Evolutionary conservation across 2,113 vertebrate genomes (phyloP), one percentile per base, ranked within the genome.

Genomic region (Chamaetylas fuelleborni): DNA sequence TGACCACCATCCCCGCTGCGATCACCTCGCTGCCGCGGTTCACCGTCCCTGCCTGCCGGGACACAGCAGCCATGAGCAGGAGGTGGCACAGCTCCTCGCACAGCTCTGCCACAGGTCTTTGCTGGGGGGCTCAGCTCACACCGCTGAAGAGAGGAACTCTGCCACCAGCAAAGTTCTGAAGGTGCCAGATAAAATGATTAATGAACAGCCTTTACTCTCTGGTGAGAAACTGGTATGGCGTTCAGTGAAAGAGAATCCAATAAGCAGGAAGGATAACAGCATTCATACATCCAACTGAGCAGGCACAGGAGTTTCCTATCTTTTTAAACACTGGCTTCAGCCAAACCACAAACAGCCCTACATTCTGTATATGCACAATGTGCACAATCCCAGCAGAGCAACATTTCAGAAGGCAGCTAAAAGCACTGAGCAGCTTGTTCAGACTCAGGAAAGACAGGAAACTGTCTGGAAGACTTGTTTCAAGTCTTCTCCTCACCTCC

Each of bases 11-110:
- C 16, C 99, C 99, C 0, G 97, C 99, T 0, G 98, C 99, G 16
- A 99, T 98, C n/a, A 99, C 99, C 76, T 99, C 99, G 2, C 99
- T 99, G 84, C 99, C 99, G 9, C 99, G 98, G 92, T 99, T 99
- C 95, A 99, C 99, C 0, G 99, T 99, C 7, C 99, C 99, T 0
- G 99, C 99, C 99, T 99, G 94, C 42, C 33, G 56, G 60, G 26
- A 12, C n/a, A 77, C 29, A 81, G 31, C 57, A 5, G 53, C 51
- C 5, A 2, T 45, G 4, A 73, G 83, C 34, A 19, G 38, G 48
- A 6, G 45, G 53, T 24, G 45, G 5, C 34, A 64, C 2, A 1
- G 9, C 36, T 25, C 5, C 2, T 42, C 45, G 20, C 2, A 2
- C 25, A 2, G 9, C 24, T 9, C 20, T 5, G 8, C 15, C n/a